Conservation (phyloP, 2,888 invertebrate genomes). For the Sinhomidia bicolor region DNA sequence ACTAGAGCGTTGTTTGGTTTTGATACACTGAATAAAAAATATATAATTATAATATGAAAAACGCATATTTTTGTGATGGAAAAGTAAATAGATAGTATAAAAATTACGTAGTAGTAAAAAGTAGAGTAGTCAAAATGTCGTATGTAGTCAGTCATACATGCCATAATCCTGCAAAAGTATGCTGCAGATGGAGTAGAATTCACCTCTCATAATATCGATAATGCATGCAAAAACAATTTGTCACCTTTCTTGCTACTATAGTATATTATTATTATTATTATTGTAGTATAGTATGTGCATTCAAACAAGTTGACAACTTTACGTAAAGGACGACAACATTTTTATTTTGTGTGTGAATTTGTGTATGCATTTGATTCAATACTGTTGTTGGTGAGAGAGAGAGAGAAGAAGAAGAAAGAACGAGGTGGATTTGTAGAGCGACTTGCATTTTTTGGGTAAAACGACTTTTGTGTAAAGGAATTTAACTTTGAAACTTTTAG, state of each 20-base stretch:
- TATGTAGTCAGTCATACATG: too few relatives aligned
- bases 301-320: not conserved
- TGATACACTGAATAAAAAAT: not conserved
- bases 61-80: not conserved
- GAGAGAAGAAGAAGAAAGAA: too few relatives aligned
- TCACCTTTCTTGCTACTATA: not conserved
- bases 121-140: too few relatives aligned
- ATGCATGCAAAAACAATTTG: constrained; percentile 12
- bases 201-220: not conserved
- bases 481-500: not conserved
- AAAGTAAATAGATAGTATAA: not conserved
- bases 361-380: not conserved
- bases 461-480: not conserved
- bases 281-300: too few relatives aligned
- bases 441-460: not conserved
- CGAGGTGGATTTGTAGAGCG: not conserved
- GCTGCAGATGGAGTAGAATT: too few relatives aligned
- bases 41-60: not conserved
- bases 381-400: too few relatives aligned
- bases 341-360: not conserved
- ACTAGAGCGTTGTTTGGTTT: not conserved
- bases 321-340: too few relatives aligned
- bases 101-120: not conserved
- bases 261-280: too few relatives aligned
- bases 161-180: too few relatives aligned